Conservation (phyloP, 2,888 invertebrate genomes). For the Drosophila meridionalis region DNA sequence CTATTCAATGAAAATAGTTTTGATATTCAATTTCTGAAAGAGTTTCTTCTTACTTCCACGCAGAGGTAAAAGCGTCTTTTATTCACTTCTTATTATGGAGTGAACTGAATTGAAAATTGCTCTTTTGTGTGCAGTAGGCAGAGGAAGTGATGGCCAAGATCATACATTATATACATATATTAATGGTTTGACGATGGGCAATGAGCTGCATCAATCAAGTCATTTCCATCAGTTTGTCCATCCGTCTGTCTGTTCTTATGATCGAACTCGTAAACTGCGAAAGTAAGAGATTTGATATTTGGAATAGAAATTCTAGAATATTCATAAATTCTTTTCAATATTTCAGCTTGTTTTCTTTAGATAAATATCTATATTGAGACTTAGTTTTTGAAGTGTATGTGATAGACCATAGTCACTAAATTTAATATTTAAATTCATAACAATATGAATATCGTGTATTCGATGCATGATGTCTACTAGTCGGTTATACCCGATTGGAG, state of each 20-base stretch:
- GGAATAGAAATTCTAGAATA: background rate
- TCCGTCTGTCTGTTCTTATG: background rate
- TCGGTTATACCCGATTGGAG: background rate
- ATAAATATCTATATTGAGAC: background rate
- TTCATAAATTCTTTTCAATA: background rate
- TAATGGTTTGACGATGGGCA: background rate
- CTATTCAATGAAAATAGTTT: slow-evolving; percentile 4
- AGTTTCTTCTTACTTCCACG: background rate
- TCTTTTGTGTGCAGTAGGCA: background rate
- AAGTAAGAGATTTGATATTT: background rate
- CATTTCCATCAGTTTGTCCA: background rate
- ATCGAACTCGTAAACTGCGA: background rate
- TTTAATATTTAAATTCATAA: background rate
- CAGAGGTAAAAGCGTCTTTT: slow-evolving; percentile 4
- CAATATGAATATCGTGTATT: too few relatives aligned
- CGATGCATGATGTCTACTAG: background rate
- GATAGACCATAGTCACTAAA: background rate
- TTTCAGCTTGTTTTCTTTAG: too few relatives aligned
- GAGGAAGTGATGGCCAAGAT: background rate
- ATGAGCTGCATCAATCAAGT: background rate
- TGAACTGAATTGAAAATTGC: background rate
- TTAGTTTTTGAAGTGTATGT: background rate
- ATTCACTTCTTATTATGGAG: background rate
- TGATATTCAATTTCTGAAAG: slow-evolving; percentile 1
- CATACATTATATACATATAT: background rate